Conservation (phyloP, 1,140 invertebrate species). For the Anastrepha obliqua region DNA sequence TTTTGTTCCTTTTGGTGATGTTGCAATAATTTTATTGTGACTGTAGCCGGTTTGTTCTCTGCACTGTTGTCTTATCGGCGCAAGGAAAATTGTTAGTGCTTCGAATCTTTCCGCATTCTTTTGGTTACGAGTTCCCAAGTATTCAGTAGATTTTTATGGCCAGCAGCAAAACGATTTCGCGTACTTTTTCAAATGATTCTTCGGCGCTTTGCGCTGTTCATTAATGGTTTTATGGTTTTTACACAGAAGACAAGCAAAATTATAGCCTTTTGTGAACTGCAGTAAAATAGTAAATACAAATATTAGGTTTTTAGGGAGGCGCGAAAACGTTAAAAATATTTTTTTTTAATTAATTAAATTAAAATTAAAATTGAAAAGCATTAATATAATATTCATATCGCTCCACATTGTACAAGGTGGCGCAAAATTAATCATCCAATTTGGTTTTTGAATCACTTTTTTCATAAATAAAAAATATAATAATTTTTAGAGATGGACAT, state of each 20-base stretch:
- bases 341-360: too few species aligned
- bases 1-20: neutral
- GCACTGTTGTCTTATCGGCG: neutral
- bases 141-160: slow-evolving; percentile 28
- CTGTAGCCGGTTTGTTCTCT: neutral
- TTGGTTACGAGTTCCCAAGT: slow-evolving; percentile 3
- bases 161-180: slow-evolving; percentile 17
- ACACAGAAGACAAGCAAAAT: neutral
- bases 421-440: too few species aligned
- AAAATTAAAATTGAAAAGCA: too few species aligned
- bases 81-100: neutral
- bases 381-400: too few species aligned
- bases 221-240: slow-evolving; percentile 9
- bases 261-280: neutral
- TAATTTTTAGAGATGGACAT: too few species aligned
- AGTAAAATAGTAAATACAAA: neutral
- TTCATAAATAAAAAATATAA: too few species aligned
- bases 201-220: neutral
- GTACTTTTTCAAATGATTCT: neutral
- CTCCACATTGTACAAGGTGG: too few species aligned
- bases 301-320: too few species aligned
- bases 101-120: slow-evolving; percentile 39
- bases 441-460: too few species aligned
- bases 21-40: neutral
- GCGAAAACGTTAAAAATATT: too few species aligned